Percentiles rank a stretch among this genome's conserved stretches.
phyloP scores from a whole-genome alignment of 2,113 vertebrate genomes.

The Phylloscopus trochiloides region DNA sequence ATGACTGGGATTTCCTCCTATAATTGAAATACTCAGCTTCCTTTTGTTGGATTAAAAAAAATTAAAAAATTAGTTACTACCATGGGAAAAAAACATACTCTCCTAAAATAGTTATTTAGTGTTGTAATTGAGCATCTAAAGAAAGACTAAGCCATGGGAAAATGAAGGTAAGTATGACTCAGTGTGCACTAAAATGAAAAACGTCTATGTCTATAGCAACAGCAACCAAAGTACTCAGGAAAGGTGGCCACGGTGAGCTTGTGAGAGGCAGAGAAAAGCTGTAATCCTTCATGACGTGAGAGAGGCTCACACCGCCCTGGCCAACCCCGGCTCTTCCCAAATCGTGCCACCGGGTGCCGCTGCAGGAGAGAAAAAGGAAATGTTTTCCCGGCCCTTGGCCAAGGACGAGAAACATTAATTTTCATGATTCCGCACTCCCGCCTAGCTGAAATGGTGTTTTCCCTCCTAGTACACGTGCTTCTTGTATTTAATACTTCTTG shows the following conservation, averaged over 20 bases:
- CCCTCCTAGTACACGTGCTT: background rate
- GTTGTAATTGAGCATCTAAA: accelerated
- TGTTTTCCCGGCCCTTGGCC: accelerated
- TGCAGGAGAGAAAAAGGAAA: conserved; percentile 65
- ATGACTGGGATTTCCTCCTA: background rate
- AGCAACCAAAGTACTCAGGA: background rate
- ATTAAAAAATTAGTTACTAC: background rate
- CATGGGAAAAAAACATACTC: background rate
- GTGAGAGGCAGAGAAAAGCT: background rate
- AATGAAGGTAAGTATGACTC: background rate
- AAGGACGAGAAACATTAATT: accelerated
- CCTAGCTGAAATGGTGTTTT: background rate
- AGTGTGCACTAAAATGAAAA: background rate
- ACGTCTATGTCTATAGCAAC: background rate
- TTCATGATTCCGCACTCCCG: background rate
- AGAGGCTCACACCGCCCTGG: background rate
- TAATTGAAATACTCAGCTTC: background rate
- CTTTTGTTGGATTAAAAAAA: background rate
- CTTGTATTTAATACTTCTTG: background rate
- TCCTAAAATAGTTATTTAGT: background rate
- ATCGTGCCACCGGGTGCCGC: conserved; percentile 65
- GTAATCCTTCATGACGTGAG: accelerated
- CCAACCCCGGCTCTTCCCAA: background rate
- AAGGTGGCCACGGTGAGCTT: background rate
- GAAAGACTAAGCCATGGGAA: background rate